Evolutionary conservation across 2,797 vertebrate species (phyloP), one percentile per base, ranked within the genome.

Genomic region (Fundulus diaphanus): DNA sequence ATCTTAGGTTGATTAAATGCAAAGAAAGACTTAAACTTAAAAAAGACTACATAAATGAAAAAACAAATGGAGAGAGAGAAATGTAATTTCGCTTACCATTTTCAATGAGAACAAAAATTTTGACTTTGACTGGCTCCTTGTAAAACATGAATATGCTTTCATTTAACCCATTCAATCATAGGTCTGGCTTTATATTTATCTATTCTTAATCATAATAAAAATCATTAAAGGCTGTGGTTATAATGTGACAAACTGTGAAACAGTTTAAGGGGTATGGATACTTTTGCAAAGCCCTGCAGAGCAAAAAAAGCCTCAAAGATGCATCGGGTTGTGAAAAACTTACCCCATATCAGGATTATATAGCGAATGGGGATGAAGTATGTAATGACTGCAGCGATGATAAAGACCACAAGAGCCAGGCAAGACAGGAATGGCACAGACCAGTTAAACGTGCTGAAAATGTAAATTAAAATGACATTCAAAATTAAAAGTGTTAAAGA

Each of bases 401-500:
- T 72, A 42, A 99, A 95, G 11, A 97, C 69, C 85, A 97, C 76
- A 40, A 97, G 95, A 77, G 97, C 98, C 89, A 99, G 90, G 37
- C 90, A 75, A 1, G 98, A 98, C 74, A 99, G 95, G 90, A 99
- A 99, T 1, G 98, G 98, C 76, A 97, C 96, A 0, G 97, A 97
- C 98, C 98, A 99, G 95, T 99, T 99, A 88, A 99, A 99, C 0
- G 94, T 96, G 91, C 98, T 99, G 94, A 70, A 27, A 88, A 89
- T 78, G 52, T 16, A 56, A 75, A 73, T 68, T 46, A 68, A 33
- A 65, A 65, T n/a, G 24, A 65, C 24, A 40, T 65, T 67, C 29
- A 67, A 4, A 44, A 27, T 40, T 6, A 27, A 67, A 67, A 40
- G 22, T 0, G 3, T 8, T 40, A 7, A 13, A 42, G 40, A 42